Evolutionary conservation across 2,797 vertebrate genomes (phyloP), one percentile per base, ranked within the genome.

Genomic region (Aeoliscus strigatus): DNA sequence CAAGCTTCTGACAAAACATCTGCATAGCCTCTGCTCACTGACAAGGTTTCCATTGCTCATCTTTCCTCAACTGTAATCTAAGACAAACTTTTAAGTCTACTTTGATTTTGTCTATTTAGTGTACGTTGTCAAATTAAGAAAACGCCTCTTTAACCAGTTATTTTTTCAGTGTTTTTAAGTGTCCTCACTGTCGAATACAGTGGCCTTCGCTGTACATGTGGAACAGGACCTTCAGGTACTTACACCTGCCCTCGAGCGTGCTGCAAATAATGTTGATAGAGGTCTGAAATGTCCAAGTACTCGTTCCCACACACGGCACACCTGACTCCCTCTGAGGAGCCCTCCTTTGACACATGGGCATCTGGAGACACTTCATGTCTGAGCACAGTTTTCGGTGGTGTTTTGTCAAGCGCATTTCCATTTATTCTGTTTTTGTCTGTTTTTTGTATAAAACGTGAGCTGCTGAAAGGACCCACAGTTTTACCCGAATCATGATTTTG

Each of bases 231-330:
- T 44, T 40, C 1, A 12, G 4, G 26, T 15, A 26, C 13, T 76
- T 48, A 88, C 33, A 89, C 42, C 53, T 89, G 79, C 23, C 86
- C 86, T 73, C 85, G 75, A 4, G 89, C 87, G 40, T 90, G 88
- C 70, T 87, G 72, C 41, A 90, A 60, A 63, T 90, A 90, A 79
- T 90, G 88, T 2, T 84, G 77, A 56, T 89, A 86, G 27, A 90
- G 80, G 30, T 84, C 82, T 51, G 81, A 70, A 48, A 90, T 74
- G 8, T 63, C 39, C 38, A 59, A 3, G 64, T 82, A 89, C 3
- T 50, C 9, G 12, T 60, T 60, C 1, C 77, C 80, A 52, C 89
- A 90, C 37, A 88, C 76, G 1, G 82, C 79, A 45, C 89, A 90
- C 16, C 58, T 41, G 1, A 85, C 66, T 4, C 49, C 57, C 2